Percentiles rank a stretch among this genome's conserved stretches.
Evolutionary conservation across 2,113 vertebrate species (phyloP).

Genomic region (Brienomyrus longianalis): DNA sequence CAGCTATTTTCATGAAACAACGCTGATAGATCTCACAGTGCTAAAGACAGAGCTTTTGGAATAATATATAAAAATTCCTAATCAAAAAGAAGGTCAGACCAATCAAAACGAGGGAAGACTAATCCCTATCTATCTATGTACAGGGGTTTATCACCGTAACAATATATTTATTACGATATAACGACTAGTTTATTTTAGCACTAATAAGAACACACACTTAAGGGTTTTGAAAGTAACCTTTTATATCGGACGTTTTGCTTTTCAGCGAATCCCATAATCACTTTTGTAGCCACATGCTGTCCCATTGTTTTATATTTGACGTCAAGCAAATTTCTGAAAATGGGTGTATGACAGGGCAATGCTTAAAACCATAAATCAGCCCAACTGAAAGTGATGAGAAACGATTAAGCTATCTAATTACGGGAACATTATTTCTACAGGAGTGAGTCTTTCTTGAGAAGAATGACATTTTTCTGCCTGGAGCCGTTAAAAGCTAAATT

Average conservation of each 20-base stretch:
- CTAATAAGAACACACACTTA: background rate
- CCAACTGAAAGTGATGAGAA: background rate
- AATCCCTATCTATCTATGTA: background rate
- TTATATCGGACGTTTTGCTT: background rate
- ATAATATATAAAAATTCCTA: background rate
- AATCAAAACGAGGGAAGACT: background rate
- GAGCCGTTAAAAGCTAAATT: background rate
- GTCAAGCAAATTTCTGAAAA: background rate
- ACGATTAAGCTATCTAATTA: constrained; percentile 6
- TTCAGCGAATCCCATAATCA: background rate
- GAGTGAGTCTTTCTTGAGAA: background rate
- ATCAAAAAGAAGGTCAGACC: background rate
- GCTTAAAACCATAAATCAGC: background rate
- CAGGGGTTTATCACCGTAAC: background rate
- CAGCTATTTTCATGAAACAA: background rate
- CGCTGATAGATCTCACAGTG: background rate
- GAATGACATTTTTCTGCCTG: background rate
- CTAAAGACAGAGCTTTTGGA: background rate
- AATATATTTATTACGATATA: background rate
- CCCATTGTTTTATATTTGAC: background rate
- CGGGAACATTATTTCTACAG: background rate
- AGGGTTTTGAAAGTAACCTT: background rate
- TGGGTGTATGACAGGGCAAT: background rate
- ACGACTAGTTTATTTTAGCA: background rate
- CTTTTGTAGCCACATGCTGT: background rate